Conservation (phyloP, 2,888 invertebrate species). For the Leucophenga montana region DNA sequence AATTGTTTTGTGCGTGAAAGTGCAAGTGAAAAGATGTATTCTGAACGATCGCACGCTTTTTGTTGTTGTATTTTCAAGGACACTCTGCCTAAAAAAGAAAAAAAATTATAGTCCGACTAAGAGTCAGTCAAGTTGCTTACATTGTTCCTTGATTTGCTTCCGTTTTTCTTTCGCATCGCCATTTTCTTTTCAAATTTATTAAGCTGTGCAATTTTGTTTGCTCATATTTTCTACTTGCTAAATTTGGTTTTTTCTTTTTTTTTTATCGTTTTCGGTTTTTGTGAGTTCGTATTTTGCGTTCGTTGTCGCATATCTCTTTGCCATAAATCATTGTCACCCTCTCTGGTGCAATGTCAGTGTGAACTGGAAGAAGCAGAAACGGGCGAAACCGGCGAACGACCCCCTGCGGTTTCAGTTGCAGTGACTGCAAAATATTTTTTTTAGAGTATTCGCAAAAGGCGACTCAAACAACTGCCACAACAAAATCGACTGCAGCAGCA, state of each 20-base stretch:
- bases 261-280: slow-evolving; percentile 29
- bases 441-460: slow-evolving; percentile 4
- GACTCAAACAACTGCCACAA: neutral
- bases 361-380: slow-evolving; percentile 43
- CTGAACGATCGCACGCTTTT: slow-evolving; percentile 48
- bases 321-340: slow-evolving; percentile 72
- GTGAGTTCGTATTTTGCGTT: slow-evolving; percentile 39
- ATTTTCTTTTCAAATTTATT: slow-evolving; percentile 42
- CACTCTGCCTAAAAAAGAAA: slow-evolving; percentile 57
- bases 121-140: too few species aligned
- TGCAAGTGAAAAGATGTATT: slow-evolving; percentile 55
- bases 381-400: slow-evolving; percentile 27
- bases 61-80: slow-evolving; percentile 65
- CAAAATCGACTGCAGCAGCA: too few species aligned
- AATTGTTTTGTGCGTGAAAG: slow-evolving; percentile 34
- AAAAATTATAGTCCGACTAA: too few species aligned
- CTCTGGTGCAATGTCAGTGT: slow-evolving; percentile 68
- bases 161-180: slow-evolving; percentile 24
- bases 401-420: slow-evolving; percentile 28
- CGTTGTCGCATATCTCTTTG: slow-evolving; percentile 69
- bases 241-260: slow-evolving; percentile 34
- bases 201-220: slow-evolving; percentile 25
- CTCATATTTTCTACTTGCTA: too few species aligned
- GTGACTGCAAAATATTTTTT: slow-evolving; percentile 38
- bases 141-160: too few species aligned